These are phyloP conservation scores for Atrichornis clamosus DNA, from an alignment of 2,113 vertebrate species.

Conservation along the genomic window DNA sequence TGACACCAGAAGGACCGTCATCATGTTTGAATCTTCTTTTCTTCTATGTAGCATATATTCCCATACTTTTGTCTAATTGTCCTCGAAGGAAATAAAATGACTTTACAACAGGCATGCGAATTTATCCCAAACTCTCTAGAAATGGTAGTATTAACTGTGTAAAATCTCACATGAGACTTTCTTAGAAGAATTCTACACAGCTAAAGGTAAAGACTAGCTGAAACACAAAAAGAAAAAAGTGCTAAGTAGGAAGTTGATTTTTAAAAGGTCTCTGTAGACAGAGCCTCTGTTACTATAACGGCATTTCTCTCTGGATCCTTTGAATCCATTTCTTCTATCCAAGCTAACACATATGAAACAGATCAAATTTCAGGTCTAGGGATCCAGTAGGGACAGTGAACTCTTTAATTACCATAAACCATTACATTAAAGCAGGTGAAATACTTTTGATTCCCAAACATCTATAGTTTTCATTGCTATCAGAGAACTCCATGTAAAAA, in stretches of 20 bases:
- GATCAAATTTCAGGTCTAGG: background rate
- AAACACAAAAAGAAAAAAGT: background rate
- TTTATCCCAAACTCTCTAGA: background rate
- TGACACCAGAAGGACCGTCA: background rate
- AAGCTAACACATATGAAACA: background rate
- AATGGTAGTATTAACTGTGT: background rate
- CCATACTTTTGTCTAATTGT: background rate
- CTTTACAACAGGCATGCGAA: rapidly evolving
- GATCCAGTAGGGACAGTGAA: background rate
- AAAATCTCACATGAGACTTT: background rate
- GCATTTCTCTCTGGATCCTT: background rate
- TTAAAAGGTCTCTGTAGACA: background rate
- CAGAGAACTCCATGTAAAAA: background rate
- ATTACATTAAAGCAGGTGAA: background rate
- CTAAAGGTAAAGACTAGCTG: background rate
- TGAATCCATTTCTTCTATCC: background rate
- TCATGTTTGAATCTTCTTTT: background rate
- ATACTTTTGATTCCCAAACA: background rate
- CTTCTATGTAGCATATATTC: background rate
- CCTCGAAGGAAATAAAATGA: background rate
- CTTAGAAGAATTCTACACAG: background rate
- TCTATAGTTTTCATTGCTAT: background rate
- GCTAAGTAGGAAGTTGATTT: background rate
- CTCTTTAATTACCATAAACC: background rate
- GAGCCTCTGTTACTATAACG: background rate